Base-by-base conservation (phyloP, 2,797 vertebrate species). In the Pantherophis alleghaniensis region DNA sequence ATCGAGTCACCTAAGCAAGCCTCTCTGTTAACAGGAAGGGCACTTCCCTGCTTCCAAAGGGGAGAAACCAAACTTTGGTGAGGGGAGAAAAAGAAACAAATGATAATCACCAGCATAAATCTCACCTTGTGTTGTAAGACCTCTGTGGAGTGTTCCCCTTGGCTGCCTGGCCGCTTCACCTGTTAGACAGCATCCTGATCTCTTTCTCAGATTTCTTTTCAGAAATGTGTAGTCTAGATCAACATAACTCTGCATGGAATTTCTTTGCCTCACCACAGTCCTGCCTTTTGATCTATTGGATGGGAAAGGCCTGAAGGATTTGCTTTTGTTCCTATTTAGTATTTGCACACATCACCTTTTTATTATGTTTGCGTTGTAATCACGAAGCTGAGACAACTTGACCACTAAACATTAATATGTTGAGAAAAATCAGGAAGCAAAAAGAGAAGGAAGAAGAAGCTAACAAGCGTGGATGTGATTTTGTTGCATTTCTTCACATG, bases 1-100 rank as follows among this genome's bases (percentile, higher is more conserved):
- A 98, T 95, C 98, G 98, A 0, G 96, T 98, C 93, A 97, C 96
- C 91, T 97, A 97, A 94, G 86, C 86, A 0, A 53, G 11, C 63
- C 20, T 24, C 22, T 28, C 56, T 42, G 16, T 5, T 32, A 4
- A 24, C 37, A 10, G 42, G 26, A 57, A 37, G 13, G 28, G 37
- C 3, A 3, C 37, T n/a, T 2, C 57, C 59, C 37, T 4, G 6
- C 53, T 55, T 87, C 26, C 0, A 5, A 18, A 47, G 37, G 4
- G 55, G 60, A 86, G 42, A 37, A 47, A 32, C 60, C 55, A n/a
- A 5, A 86, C 37, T 53, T 86, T 37, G 57, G 20, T 14, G 69
- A 20, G 7, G 51, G 59, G 32, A 51, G 59, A 69, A 66, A 83
- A 24, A 20, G 51, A 88, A 60, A 60, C 6, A 86, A 47, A 86